These are phyloP conservation scores for Bothrops jararaca DNA, from an alignment of 2,113 vertebrate species.

Conservation along the genomic window DNA sequence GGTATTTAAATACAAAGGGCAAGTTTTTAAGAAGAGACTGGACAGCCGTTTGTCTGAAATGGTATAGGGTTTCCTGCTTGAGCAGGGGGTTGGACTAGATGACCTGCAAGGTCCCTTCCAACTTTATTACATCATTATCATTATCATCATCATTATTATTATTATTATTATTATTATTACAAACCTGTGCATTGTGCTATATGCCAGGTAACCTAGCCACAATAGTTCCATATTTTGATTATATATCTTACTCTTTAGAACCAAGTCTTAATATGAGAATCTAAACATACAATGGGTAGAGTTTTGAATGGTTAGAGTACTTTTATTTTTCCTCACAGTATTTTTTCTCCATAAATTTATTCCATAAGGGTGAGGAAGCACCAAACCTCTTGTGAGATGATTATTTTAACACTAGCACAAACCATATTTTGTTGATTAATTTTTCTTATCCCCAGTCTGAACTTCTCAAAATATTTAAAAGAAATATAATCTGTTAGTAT, in stretches of 20 bases:
- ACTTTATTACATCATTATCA: too few species aligned
- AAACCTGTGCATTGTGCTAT: not conserved
- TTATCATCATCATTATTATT: too few species aligned
- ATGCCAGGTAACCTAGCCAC: not conserved
- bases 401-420: not conserved
- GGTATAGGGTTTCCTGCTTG: too few species aligned
- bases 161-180: too few species aligned
- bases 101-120: too few species aligned
- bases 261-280: not conserved
- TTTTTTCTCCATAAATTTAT: not conserved
- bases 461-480: not conserved
- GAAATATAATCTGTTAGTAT: not conserved
- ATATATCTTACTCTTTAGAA: not conserved
- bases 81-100: too few species aligned
- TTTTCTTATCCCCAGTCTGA: not conserved
- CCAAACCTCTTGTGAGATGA: too few species aligned
- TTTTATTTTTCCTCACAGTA: not conserved
- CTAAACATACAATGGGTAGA: not conserved
- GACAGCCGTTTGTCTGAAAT: too few species aligned
- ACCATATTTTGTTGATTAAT: not conserved
- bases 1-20: not conserved
- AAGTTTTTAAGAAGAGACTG: too few species aligned
- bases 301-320: not conserved
- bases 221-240: not conserved
- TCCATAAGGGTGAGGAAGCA: not conserved